phyloP scores from a whole-genome alignment of 2,113 vertebrate species.

The human (Homo sapiens) region GRCh38 chr6:93374001-93374500 shows the following conservation, averaged over 20 bases:
- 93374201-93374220: neutral
- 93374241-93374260: neutral
- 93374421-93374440: neutral
- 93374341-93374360: neutral
- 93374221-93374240: neutral
- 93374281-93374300: neutral
- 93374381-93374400: neutral
- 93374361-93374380: neutral
- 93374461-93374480: neutral
- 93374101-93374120: neutral
- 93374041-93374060: neutral
- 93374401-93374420: neutral
- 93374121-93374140: neutral
- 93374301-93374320: neutral
- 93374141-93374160: neutral
- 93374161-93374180: neutral
- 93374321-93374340: neutral
- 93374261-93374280: neutral
- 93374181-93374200: neutral
- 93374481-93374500: neutral
- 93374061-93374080: neutral
- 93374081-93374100: neutral
- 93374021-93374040: neutral
- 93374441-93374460: slow-evolving; percentile 5
- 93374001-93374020: neutral